These are phyloP conservation scores for Yasuhikotakia modesta DNA, from an alignment of 2,797 vertebrate species.

Conservation along the genomic window DNA sequence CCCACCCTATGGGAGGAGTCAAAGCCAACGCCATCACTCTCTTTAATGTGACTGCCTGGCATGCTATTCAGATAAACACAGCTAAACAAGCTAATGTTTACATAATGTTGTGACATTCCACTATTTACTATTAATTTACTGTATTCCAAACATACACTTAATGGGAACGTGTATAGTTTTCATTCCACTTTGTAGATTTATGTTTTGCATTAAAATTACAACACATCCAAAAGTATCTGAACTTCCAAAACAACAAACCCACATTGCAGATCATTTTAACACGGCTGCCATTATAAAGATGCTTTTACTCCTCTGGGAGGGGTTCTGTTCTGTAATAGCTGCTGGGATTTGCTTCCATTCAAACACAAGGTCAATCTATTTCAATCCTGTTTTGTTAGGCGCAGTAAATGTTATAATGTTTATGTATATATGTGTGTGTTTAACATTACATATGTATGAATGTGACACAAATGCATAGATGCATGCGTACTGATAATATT, in stretches of 20 bases:
- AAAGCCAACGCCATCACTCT: background rate
- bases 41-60: background rate
- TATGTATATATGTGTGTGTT: too few relatives aligned
- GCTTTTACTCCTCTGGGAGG: background rate
- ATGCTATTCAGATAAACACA: constrained; percentile 16
- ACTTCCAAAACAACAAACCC: background rate
- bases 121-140: background rate
- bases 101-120: background rate
- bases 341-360: background rate
- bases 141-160: background rate
- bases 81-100: constrained; percentile 1
- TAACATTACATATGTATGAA: background rate
- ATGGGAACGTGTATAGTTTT: too few relatives aligned
- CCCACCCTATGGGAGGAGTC: constrained; percentile 81
- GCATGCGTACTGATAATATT: constrained; percentile 71
- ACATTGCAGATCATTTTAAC: background rate
- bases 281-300: background rate
- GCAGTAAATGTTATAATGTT: background rate
- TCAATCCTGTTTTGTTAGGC: background rate
- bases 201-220: too few relatives aligned
- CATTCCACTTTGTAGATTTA: too few relatives aligned
- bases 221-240: background rate
- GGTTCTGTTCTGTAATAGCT: background rate
- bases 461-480: constrained; percentile 37
- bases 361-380: background rate